A percentile compares a stretch with the other conserved stretches of the same genome.
Evolutionary conservation across 2,888 invertebrate species (phyloP).

Genomic region (Pristionchus maxplancki): DNA sequence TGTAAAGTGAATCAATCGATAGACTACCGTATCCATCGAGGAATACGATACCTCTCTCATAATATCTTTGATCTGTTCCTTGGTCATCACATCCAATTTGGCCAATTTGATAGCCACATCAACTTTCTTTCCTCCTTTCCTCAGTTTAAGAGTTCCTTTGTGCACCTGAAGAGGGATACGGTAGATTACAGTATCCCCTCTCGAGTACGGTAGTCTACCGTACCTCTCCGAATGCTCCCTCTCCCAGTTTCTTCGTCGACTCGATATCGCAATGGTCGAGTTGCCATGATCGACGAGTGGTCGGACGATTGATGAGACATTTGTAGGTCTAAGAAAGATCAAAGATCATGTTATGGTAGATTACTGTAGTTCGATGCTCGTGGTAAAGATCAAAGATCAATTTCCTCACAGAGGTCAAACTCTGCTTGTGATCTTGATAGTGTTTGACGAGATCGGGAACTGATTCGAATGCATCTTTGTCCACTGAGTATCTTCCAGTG

Average conservation of each 20-base stretch:
- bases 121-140: conserved; percentile 20
- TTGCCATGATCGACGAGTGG: conserved; percentile 41
- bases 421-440: neutral
- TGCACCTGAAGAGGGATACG: conserved; percentile 8
- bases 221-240: conserved; percentile 52
- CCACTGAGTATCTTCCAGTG: conserved; percentile 8
- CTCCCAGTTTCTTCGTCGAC: conserved; percentile 51
- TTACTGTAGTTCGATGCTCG: neutral
- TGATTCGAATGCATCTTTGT: conserved; percentile 34
- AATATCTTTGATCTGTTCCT: conserved; percentile 50
- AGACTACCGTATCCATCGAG: too few relatives aligned
- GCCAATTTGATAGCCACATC: conserved; percentile 47
- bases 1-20: neutral
- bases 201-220: neutral
- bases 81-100: conserved; percentile 48
- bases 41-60: conserved; percentile 44
- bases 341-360: neutral
- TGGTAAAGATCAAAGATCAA: neutral
- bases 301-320: neutral
- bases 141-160: conserved; percentile 31
- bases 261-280: conserved; percentile 45
- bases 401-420: conserved; percentile 5
- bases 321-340: neutral
- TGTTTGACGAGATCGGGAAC: conserved; percentile 45
- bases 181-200: neutral